A percentile compares a stretch with the other conserved stretches of the same genome.
Conservation (phyloP, 2,113 vertebrate species). For the Porphyrio hochstetteri region DNA sequence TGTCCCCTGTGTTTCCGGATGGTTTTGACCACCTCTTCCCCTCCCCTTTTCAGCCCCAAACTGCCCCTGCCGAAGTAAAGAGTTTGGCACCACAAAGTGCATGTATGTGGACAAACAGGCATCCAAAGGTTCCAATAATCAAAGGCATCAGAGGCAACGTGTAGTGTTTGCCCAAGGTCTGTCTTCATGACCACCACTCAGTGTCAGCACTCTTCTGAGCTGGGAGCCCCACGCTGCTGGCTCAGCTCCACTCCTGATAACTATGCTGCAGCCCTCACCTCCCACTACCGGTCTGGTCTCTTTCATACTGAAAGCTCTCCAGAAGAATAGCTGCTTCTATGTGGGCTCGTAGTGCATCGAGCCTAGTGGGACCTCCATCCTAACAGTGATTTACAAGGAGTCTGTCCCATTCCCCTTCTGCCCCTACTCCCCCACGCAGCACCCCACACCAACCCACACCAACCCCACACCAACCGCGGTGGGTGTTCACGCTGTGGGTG, state of each 20-base stretch:
- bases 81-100: too few species aligned
- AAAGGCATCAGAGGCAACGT: background rate
- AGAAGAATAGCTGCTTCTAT: background rate
- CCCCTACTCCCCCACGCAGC: background rate
- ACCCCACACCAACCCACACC: accelerated
- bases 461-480: background rate
- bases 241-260: background rate
- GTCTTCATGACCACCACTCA: background rate
- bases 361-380: background rate
- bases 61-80: too few species aligned
- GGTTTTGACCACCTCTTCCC: background rate
- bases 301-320: background rate
- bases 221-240: accelerated
- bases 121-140: background rate
- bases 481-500: background rate
- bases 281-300: accelerated
- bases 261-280: accelerated
- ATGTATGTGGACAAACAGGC: accelerated
- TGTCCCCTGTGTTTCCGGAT: background rate
- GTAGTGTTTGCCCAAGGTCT: background rate
- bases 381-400: background rate
- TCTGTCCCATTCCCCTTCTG: background rate
- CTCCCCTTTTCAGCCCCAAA: background rate
- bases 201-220: background rate
- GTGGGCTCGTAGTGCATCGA: background rate